Conservation (phyloP, 2,113 vertebrate species). For the Bambusicola thoracicus region DNA sequence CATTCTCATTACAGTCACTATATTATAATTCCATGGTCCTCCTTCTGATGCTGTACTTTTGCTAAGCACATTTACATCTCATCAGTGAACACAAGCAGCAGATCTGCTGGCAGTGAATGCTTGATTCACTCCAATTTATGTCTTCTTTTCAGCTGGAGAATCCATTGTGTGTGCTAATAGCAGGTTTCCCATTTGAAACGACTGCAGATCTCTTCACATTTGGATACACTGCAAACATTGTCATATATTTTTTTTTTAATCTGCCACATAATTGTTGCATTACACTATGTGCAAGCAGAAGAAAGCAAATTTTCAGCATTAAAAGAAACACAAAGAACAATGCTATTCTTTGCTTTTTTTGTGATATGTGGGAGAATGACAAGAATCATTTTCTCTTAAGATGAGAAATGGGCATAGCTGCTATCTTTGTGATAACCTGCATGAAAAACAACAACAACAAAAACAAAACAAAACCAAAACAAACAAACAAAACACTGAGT, state of each 20-base stretch:
- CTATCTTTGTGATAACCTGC: not conserved
- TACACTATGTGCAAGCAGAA: slow-evolving; percentile 19
- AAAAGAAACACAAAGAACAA: not conserved
- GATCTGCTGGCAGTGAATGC: slow-evolving; percentile 23
- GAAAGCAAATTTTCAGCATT: slow-evolving; percentile 2
- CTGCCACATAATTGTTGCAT: not conserved
- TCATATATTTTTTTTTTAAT: slow-evolving; percentile 8
- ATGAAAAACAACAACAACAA: no score
- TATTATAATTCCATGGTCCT: slow-evolving; percentile 60
- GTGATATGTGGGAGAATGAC: not conserved
- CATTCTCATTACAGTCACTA: slow-evolving; percentile 57
- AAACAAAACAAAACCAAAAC: no score
- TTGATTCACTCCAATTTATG: slow-evolving; percentile 57
- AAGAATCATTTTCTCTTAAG: not conserved
- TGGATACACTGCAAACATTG: slow-evolving; percentile 31
- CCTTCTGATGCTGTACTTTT: slow-evolving; percentile 48
- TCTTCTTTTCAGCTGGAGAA: slow-evolving; percentile 42
- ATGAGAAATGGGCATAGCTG: not conserved
- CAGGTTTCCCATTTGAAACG: slow-evolving; percentile 52
- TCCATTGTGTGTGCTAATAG: slow-evolving; percentile 55
- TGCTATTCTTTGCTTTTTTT: not conserved
- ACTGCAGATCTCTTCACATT: slow-evolving; percentile 38
- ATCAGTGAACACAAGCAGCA: slow-evolving; percentile 42
- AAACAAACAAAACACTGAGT: not conserved
- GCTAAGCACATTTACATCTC: slow-evolving; percentile 63